phyloP scores from a whole-genome alignment of 1,140 invertebrate species.

The Tribolium castaneum region DNA sequence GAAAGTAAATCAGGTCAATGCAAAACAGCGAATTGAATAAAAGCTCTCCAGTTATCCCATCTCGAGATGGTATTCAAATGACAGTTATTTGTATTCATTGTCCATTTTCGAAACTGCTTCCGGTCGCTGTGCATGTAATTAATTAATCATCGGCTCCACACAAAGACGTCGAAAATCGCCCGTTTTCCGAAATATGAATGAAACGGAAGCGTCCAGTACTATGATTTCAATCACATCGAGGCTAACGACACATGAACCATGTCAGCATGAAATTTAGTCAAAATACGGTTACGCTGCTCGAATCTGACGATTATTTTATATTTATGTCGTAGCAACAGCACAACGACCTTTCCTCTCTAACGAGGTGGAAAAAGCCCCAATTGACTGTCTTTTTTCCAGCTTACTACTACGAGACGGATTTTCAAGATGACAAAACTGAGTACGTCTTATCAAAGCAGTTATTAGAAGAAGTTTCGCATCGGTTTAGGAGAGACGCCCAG shows the following conservation, averaged over 20 bases:
- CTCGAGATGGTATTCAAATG: not conserved
- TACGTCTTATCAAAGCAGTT: not conserved
- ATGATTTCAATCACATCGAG: constrained; percentile 3
- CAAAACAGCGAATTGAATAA: constrained; percentile 15
- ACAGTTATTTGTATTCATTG: not conserved
- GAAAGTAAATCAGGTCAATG: constrained; percentile 34
- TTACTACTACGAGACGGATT: constrained; percentile 21
- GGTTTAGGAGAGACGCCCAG: not conserved
- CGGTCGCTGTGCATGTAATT: not conserved
- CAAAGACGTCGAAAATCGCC: not conserved
- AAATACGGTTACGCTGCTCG: constrained; percentile 2
- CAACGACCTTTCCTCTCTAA: not conserved
- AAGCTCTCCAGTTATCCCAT: not conserved
- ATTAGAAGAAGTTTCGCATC: not conserved
- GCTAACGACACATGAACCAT: constrained; percentile 16
- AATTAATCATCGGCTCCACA: not conserved
- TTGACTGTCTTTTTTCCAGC: not conserved
- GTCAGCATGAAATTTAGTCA: constrained; percentile 23
- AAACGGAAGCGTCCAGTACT: not conserved
- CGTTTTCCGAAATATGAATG: not conserved
- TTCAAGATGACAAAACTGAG: constrained; percentile 1
- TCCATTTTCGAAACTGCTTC: not conserved
- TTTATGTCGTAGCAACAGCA: constrained; percentile 7
- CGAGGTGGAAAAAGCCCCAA: constrained; percentile 1
- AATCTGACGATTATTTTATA: constrained; percentile 1